A percentile compares a stretch with the other conserved stretches of the same genome.
These are phyloP conservation scores for Glyptemys insculpta DNA, from an alignment of 2,797 vertebrate genomes.

Conservation along the genomic window DNA sequence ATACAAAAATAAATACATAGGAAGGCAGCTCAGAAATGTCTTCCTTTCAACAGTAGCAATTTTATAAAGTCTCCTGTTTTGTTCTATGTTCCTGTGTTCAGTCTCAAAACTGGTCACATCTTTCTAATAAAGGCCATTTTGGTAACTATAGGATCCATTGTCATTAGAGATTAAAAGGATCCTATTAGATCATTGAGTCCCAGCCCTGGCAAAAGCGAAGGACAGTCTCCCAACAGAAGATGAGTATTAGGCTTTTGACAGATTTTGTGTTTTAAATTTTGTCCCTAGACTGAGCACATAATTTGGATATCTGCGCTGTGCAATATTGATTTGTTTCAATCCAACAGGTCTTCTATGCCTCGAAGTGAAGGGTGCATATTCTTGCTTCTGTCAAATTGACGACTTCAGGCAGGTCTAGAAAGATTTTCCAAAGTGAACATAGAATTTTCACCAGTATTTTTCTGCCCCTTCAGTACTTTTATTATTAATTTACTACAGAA, in stretches of 20 bases:
- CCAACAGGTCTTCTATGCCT: not conserved
- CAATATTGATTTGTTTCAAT: not conserved
- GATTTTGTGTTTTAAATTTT: not conserved
- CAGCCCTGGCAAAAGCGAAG: not conserved
- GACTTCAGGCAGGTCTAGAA: not conserved
- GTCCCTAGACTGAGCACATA: not conserved
- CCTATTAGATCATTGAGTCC: not conserved
- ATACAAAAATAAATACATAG: slow-evolving; percentile 78
- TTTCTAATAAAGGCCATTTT: slow-evolving; percentile 18
- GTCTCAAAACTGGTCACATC: slow-evolving; percentile 48
- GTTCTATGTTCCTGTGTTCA: slow-evolving; percentile 42
- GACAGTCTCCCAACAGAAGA: not conserved
- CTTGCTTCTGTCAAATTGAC: slow-evolving; percentile 16
- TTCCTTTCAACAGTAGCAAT: slow-evolving; percentile 39
- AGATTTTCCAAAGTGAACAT: slow-evolving; percentile 13
- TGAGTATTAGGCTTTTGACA: not conserved
- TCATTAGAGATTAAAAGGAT: not conserved
- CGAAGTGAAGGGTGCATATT: slow-evolving; percentile 5
- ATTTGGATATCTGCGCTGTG: not conserved
- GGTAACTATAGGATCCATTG: not conserved
- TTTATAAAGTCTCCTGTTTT: slow-evolving; percentile 37
- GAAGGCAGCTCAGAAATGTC: slow-evolving; percentile 62
- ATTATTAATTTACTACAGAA: not conserved
- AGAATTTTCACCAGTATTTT: not conserved
- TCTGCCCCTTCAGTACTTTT: slow-evolving; percentile 8